Conservation (phyloP, 1,140 invertebrate species). For the Meloidogyne floridensis region DNA sequence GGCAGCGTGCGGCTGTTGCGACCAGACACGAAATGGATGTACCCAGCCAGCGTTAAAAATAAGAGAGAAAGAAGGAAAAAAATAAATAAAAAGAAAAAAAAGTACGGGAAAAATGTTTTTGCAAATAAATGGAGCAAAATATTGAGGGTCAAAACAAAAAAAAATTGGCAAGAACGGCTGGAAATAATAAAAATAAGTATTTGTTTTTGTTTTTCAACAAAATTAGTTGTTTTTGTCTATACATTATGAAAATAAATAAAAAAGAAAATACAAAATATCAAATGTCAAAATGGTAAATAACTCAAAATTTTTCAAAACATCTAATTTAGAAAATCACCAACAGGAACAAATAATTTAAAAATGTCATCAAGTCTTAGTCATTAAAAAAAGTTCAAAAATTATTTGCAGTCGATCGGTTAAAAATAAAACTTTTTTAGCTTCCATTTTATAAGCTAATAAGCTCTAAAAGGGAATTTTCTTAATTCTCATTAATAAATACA, state of each 20-base stretch:
- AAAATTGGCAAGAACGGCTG: neutral
- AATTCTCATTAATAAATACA: conserved; percentile 7
- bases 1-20: conserved; percentile 24
- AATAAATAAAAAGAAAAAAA: neutral
- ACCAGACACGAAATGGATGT: neutral
- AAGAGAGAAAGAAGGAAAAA: neutral
- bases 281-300: too few relatives aligned
- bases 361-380: too few relatives aligned
- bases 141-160: conserved; percentile 7
- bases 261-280: too few relatives aligned
- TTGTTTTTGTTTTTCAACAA: neutral
- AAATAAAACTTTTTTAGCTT: too few relatives aligned
- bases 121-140: neutral
- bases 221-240: neutral
- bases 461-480: neutral
- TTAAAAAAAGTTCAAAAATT: too few relatives aligned
- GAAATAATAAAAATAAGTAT: neutral
- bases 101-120: neutral
- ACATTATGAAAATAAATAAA: neutral
- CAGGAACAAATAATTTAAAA: too few relatives aligned
- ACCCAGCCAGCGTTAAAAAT: neutral
- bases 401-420: too few relatives aligned
- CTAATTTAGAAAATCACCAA: too few relatives aligned
- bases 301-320: too few relatives aligned
- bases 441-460: too few relatives aligned